Base-by-base conservation (phyloP, 2,888 invertebrate genomes). In the Heliothis peltigera region DNA sequence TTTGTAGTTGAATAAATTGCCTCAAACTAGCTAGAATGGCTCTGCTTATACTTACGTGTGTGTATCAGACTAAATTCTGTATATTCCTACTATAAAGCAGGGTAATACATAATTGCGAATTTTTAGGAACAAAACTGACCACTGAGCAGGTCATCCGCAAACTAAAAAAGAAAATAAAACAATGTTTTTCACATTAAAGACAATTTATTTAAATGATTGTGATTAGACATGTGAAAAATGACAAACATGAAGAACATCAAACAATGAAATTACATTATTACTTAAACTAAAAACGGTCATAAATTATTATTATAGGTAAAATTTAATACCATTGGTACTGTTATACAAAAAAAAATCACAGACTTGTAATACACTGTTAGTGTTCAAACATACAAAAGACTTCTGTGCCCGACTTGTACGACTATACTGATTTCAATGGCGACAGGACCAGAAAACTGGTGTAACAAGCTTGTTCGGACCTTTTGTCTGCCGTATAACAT, bases 301-400 rank as follows among this genome's bases (percentile, higher is more conserved):
- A 63, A 64, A 76, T 70, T 39, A 71, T n/a, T n/a, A 63, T 65
- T 69, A 64, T 55, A 64, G 75, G 68, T 54, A 67, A 64, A 75
- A 75, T 64, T 64, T 70, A 63, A 77, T 57, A 69, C 62, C 84
- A 87, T 39, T 39, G 39, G 39, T 85, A 87, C 82, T 86, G 82
- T 78, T 82, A 72, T 19, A 58, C 67, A 52, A 46, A 62, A 12
- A 49, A 21, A 67, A 78, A 84, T 84, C 80, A 85, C 82, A 84
- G 81, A 78, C 69, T n/a, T 67, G 72, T 68, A 75, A 65, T 72
- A 51, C 60, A 60, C 43, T 69, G 15, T 60, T 35, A 18, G 7
- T 12, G 7, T 28, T 15, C 48, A 25, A 17, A 17, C 52, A 70
- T 28, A 52, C 15, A 12, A 28, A 8, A 70, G 28, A 39, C 18